phyloP scores from a whole-genome alignment of 2,797 vertebrate species.

The Adelosebastes latens region DNA sequence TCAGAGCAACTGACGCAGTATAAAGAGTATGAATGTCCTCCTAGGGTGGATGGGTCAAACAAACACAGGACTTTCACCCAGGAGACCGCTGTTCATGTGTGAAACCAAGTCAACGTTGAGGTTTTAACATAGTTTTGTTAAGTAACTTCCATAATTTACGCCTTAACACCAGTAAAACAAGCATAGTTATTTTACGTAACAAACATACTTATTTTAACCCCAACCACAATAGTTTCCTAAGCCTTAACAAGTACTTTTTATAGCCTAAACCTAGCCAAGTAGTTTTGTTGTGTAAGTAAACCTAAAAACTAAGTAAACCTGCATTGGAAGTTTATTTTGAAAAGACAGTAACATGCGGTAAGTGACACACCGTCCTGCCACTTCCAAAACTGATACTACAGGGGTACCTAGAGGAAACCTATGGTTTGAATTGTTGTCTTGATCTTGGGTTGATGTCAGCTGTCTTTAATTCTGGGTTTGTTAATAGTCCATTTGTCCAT shows the following conservation, averaged over 20 bases:
- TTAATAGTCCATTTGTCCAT: background rate
- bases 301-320: fast-evolving
- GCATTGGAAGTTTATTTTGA: too few species aligned
- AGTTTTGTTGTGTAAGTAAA: too few species aligned
- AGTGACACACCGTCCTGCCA: too few species aligned
- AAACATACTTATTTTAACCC: too few species aligned
- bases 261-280: fast-evolving
- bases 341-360: too few species aligned
- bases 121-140: too few species aligned
- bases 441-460: background rate
- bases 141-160: too few species aligned
- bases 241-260: fast-evolving
- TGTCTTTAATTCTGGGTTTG: background rate
- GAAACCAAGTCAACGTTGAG: too few species aligned
- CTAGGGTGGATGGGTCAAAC: fast-evolving
- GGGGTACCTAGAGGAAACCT: background rate
- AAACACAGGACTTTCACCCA: too few species aligned
- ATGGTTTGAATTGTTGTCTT: background rate
- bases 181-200: fast-evolving
- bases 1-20: too few species aligned
- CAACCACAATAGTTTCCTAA: fast-evolving
- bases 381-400: too few species aligned
- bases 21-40: fast-evolving
- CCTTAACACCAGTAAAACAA: too few species aligned
- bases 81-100: fast-evolving